Evolutionary conservation across 1,140 invertebrate genomes (phyloP).

Genomic region (Trichonephila clavata): DNA sequence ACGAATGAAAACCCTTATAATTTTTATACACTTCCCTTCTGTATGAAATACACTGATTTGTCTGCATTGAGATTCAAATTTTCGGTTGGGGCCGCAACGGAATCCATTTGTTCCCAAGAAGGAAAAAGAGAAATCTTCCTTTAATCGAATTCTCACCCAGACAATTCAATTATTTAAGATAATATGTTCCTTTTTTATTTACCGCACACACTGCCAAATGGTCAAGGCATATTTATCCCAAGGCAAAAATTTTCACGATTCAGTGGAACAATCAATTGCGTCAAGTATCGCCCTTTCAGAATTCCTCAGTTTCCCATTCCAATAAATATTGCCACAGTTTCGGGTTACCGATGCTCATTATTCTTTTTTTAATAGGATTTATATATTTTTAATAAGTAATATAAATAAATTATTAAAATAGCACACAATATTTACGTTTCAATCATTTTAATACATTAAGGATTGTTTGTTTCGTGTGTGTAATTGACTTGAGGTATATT

Average conservation of each 20-base stretch:
- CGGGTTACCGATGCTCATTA: too few relatives aligned
- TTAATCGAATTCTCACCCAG: constrained; percentile 31
- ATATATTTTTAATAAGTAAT: too few relatives aligned
- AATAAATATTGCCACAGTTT: too few relatives aligned
- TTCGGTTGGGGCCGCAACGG: not conserved
- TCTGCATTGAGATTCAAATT: constrained; percentile 49
- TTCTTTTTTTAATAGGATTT: too few relatives aligned
- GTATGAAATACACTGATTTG: constrained; percentile 41
- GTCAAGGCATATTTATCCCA: not conserved
- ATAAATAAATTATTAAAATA: too few relatives aligned
- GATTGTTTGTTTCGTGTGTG: too few relatives aligned
- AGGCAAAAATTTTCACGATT: not conserved
- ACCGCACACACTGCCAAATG: not conserved
- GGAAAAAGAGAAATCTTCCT: not conserved
- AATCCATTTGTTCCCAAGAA: constrained; percentile 2
- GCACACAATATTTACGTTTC: too few relatives aligned
- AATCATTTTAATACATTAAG: too few relatives aligned
- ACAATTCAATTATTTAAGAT: constrained; percentile 47
- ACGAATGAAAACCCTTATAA: not conserved
- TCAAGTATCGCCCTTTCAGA: too few relatives aligned
- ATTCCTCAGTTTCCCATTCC: too few relatives aligned
- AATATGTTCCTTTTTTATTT: constrained; percentile 19
- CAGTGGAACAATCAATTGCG: too few relatives aligned
- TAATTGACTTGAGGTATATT: too few relatives aligned
- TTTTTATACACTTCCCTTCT: not conserved